These are phyloP conservation scores for Megalops cyprinoides DNA, from an alignment of 2,797 vertebrate genomes.

Conservation along the genomic window DNA sequence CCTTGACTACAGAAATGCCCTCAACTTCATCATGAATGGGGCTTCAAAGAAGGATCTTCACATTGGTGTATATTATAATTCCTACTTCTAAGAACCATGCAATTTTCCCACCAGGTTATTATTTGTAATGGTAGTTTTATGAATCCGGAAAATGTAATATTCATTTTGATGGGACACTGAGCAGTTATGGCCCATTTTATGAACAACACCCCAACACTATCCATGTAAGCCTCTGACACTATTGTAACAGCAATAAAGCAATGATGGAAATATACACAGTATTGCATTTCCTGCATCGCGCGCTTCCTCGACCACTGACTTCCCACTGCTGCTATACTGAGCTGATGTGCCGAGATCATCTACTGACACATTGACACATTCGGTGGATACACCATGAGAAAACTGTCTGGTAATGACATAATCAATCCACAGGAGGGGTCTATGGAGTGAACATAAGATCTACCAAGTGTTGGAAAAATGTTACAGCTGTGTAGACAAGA, in stretches of 20 bases:
- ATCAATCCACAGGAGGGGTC: constrained; percentile 21
- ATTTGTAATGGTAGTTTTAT: constrained; percentile 18
- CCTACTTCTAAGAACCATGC: not conserved
- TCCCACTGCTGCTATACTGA: constrained; percentile 5
- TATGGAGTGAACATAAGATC: constrained; percentile 1
- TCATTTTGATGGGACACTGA: constrained; percentile 14
- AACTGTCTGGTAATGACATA: not conserved
- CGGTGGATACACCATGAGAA: not conserved
- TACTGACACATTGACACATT: not conserved
- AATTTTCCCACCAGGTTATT: constrained; percentile 5
- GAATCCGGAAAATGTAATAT: constrained; percentile 11
- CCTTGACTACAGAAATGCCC: not conserved
- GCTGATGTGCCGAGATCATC: constrained; percentile 3
- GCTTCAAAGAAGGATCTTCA: not conserved
- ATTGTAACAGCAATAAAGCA: constrained; percentile 5
- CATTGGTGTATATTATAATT: not conserved
- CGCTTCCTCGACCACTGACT: constrained; percentile 18
- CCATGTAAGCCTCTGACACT: constrained; percentile 9
- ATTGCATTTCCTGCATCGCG: constrained; percentile 1
- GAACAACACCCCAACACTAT: not conserved
- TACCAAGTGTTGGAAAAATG: not conserved
- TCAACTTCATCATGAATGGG: not conserved
- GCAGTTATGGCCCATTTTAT: not conserved
- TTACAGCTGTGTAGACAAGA: not conserved
- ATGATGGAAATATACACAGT: constrained; percentile 7